Evolutionary conservation across 2,113 vertebrate genomes (phyloP).

Genomic region (Rana temporaria): DNA sequence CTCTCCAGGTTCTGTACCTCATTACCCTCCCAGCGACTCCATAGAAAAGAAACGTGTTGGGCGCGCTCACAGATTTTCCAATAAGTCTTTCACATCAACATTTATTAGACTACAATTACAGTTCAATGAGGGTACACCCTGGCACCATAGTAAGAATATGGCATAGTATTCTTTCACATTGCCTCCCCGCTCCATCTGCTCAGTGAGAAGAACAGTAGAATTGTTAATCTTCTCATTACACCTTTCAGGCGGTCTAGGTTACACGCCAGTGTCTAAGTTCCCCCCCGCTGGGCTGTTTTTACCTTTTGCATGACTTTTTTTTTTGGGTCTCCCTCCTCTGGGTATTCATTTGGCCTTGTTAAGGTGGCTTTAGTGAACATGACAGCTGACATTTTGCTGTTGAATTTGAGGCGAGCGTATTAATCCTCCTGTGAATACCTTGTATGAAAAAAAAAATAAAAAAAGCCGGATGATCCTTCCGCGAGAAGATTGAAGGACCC

Average conservation of each 20-base stretch:
- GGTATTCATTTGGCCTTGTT: slow-evolving; percentile 24
- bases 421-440: slow-evolving; percentile 51
- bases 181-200: no score
- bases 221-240: not conserved
- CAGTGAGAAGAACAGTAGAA: no score
- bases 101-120: no score
- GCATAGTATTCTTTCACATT: no score
- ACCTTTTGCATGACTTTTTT: not conserved
- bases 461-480: slow-evolving; percentile 7
- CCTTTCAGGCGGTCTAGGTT: no score
- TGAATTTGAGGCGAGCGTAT: slow-evolving; percentile 5
- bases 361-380: slow-evolving; percentile 38
- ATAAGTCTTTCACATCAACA: no score
- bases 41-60: no score
- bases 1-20: no score
- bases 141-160: no score
- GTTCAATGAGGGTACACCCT: no score
- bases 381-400: slow-evolving; percentile 48
- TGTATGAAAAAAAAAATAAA: slow-evolving; percentile 18
- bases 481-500: slow-evolving; percentile 31
- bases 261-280: not conserved
- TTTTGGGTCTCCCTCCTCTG: not conserved
- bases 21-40: no score
- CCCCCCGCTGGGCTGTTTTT: not conserved
- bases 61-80: no score